phyloP scores from a whole-genome alignment of 1,140 invertebrate genomes.

The Aphelinus certus region DNA sequence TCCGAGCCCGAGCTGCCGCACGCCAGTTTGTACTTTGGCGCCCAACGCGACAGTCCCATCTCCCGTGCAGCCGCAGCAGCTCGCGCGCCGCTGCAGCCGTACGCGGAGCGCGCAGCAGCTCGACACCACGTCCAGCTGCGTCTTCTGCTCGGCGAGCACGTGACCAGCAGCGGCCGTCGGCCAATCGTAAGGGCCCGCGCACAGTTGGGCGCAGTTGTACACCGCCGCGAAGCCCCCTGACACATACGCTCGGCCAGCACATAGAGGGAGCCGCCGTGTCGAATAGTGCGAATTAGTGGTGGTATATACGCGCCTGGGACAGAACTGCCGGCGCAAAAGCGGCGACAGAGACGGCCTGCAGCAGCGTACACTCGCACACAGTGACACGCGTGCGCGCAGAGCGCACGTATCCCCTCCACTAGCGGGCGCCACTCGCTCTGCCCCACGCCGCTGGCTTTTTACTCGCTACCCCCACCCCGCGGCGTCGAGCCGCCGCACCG shows the following conservation, averaged over 20 bases:
- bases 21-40: conserved; percentile 61
- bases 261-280: no score
- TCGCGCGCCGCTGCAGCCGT: conserved; percentile 28
- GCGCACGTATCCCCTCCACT: neutral
- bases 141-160: neutral
- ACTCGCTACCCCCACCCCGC: conserved; percentile 23
- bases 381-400: no score
- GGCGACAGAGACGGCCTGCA: no score
- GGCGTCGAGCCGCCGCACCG: conserved; percentile 20
- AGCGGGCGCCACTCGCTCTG: conserved; percentile 18
- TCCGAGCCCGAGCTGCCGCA: conserved; percentile 36
- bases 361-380: no score
- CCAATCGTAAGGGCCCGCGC: no score
- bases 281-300: no score
- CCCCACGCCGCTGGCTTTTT: conserved; percentile 42
- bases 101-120: no score
- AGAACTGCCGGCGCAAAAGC: no score
- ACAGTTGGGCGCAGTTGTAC: no score
- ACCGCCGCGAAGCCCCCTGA: neutral
- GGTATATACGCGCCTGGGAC: no score
- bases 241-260: neutral
- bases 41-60: conserved; percentile 51
- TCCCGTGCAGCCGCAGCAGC: conserved; percentile 39
- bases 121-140: neutral
- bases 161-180: neutral